These are phyloP conservation scores for Nylanderia fulva DNA, from an alignment of 1,140 invertebrate species.

Conservation along the genomic window DNA sequence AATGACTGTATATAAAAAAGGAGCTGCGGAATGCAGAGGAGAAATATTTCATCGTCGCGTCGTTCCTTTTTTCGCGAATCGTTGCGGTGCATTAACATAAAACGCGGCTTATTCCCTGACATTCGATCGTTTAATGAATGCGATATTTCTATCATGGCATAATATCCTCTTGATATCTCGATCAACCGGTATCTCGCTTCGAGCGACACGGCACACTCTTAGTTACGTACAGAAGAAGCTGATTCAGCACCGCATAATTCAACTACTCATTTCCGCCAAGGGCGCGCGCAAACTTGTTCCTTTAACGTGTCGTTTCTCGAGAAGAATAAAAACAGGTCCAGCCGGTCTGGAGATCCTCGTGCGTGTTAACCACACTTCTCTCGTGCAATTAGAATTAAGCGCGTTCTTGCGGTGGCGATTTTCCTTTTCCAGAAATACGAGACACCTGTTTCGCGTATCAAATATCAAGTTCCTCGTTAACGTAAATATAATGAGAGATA, in stretches of 20 bases:
- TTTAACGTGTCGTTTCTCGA: conserved; percentile 1
- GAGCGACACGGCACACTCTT: not conserved
- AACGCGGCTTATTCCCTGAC: not conserved
- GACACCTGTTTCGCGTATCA: conserved; percentile 14
- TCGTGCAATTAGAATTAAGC: conserved; percentile 22
- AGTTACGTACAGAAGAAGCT: conserved; percentile 11
- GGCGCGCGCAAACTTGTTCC: not conserved
- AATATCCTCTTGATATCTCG: not conserved
- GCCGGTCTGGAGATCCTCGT: not conserved
- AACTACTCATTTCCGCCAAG: not conserved
- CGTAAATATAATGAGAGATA: conserved; percentile 15
- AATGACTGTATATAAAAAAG: not conserved
- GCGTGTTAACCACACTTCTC: not conserved
- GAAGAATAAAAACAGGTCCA: conserved; percentile 35
- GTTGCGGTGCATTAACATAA: conserved; percentile 15
- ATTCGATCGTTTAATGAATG: not conserved
- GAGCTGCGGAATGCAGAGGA: no score
- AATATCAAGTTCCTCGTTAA: conserved; percentile 42
- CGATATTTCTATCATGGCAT: not conserved
- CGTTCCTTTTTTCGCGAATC: not conserved
- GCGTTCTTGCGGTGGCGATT: not conserved
- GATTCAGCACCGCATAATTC: not conserved
- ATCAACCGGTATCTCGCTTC: not conserved
- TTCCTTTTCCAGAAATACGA: not conserved
- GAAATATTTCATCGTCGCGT: not conserved